These are phyloP conservation scores for Allacma fusca DNA, from an alignment of 2,888 invertebrate species.

Conservation along the genomic window DNA sequence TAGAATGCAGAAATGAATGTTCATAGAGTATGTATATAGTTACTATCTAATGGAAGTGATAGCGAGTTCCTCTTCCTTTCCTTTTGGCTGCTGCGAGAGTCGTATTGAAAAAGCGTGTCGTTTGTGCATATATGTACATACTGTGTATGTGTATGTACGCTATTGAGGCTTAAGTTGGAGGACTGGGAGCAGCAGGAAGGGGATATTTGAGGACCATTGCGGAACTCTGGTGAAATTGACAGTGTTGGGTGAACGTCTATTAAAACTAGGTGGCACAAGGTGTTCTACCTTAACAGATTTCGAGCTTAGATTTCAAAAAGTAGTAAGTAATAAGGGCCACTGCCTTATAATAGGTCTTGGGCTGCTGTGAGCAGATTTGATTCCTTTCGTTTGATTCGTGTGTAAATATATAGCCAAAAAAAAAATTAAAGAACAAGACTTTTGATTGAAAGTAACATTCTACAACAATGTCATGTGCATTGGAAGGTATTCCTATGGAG, in stretches of 20 bases:
- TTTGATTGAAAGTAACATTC: not conserved
- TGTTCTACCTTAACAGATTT: constrained; percentile 28
- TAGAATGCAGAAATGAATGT: too few species aligned
- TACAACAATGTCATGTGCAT: constrained; percentile 19
- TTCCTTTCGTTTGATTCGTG: not conserved
- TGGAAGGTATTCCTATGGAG: too few species aligned
- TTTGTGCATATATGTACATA: too few species aligned
- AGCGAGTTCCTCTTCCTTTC: too few species aligned
- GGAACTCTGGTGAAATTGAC: constrained; percentile 21
- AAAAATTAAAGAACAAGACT: not conserved
- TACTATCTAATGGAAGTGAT: too few species aligned
- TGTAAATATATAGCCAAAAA: not conserved
- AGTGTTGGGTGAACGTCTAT: not conserved
- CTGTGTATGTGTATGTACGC: too few species aligned
- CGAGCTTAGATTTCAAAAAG: not conserved
- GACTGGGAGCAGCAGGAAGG: too few species aligned
- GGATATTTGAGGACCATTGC: not conserved
- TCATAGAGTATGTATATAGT: too few species aligned
- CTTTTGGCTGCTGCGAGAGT: too few species aligned
- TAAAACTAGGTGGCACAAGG: constrained; percentile 29
- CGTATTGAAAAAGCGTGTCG: too few species aligned
- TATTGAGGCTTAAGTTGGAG: too few species aligned
- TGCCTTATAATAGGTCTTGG: constrained; percentile 6
- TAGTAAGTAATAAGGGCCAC: constrained; percentile 10
- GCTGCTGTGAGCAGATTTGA: not conserved